Evolutionary conservation across 2,888 invertebrate species (phyloP).

Genomic region (Plebejus melissa): DNA sequence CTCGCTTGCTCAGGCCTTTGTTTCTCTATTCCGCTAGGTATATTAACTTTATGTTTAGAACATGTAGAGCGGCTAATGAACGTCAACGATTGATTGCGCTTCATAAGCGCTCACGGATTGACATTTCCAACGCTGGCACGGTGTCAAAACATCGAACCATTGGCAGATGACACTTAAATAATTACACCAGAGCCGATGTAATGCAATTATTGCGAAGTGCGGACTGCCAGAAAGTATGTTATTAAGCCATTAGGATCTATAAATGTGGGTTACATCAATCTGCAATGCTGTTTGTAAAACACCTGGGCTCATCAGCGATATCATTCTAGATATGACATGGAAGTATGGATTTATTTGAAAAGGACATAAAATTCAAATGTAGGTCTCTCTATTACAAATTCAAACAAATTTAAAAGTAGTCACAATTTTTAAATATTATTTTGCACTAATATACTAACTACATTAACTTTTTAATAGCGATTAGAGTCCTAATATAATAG

Average conservation of each 20-base stretch:
- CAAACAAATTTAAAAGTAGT: no score
- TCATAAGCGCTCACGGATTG: constrained; percentile 32
- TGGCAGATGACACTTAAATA: constrained; percentile 43
- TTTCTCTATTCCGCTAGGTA: neutral
- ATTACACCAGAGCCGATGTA: constrained; percentile 30
- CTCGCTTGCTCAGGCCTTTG: neutral
- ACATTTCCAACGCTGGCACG: constrained; percentile 47
- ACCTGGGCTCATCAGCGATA: neutral
- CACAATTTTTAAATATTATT: no score
- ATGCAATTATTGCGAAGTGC: constrained; percentile 24
- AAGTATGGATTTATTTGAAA: neutral
- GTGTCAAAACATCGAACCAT: constrained; percentile 47
- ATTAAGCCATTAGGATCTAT: constrained; percentile 25
- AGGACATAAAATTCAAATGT: neutral
- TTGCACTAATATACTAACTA: no score
- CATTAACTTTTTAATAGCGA: no score
- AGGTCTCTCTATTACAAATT: no score
- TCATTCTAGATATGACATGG: neutral
- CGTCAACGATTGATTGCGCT: constrained; percentile 24
- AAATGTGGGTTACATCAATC: constrained; percentile 21
- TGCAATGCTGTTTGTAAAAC: constrained; percentile 8
- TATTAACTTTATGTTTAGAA: neutral
- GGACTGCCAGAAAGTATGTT: constrained; percentile 22
- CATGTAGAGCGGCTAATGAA: constrained; percentile 11
- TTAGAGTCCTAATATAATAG: no score